Evolutionary conservation across 2,113 vertebrate species (phyloP).

Genomic region (Syngnathus scovelli): DNA sequence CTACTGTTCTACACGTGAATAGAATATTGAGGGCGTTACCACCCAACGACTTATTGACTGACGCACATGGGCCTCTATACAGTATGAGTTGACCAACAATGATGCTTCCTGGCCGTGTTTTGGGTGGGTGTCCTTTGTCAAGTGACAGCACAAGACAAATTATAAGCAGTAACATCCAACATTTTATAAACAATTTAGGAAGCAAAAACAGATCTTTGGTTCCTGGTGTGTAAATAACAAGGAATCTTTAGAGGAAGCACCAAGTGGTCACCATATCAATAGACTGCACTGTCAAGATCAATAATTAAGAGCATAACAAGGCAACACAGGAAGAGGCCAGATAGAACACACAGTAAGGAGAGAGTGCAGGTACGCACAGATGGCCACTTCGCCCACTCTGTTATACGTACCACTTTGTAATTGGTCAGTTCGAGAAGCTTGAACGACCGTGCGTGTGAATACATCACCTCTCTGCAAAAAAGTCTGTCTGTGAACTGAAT

Average conservation of each 20-base stretch:
- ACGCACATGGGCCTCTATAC: too few species aligned
- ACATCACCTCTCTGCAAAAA: too few species aligned
- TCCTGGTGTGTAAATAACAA: not conserved
- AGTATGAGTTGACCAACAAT: too few species aligned
- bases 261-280: not conserved
- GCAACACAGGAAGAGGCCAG: slow-evolving; percentile 1
- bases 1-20: too few species aligned
- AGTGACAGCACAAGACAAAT: not conserved
- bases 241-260: slow-evolving; percentile 3
- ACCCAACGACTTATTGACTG: too few species aligned
- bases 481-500: too few species aligned
- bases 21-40: too few species aligned
- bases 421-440: too few species aligned
- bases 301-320: slow-evolving; percentile 4
- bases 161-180: not conserved
- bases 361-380: not conserved
- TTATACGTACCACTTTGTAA: not conserved
- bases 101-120: too few species aligned
- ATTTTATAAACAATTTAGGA: not conserved
- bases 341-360: not conserved
- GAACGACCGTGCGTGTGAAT: too few species aligned
- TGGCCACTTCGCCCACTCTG: not conserved
- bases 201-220: not conserved
- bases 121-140: too few species aligned
- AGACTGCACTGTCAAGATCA: not conserved